Evolutionary conservation across 2,113 vertebrate genomes (phyloP).

Genomic region (Clupea harengus): DNA sequence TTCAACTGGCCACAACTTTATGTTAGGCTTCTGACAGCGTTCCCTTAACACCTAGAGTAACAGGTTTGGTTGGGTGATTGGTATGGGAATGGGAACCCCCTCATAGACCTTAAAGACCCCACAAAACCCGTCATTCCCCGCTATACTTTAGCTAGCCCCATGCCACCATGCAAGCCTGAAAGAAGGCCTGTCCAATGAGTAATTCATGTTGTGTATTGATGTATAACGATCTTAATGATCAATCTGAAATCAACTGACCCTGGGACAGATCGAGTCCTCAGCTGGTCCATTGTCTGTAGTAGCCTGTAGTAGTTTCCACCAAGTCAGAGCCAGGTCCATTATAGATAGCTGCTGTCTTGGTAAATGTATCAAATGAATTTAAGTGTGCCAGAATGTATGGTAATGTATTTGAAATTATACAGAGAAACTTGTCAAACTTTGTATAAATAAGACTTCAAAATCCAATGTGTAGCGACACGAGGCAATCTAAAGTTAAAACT

Average conservation of each 20-base stretch:
- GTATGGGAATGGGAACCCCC: background rate
- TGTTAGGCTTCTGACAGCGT: background rate
- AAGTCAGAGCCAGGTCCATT: background rate
- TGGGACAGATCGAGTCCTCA: background rate
- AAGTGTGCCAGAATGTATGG: slow-evolving; percentile 51
- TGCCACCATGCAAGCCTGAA: background rate
- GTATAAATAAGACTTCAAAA: slow-evolving; percentile 1
- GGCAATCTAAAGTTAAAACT: slow-evolving; percentile 5
- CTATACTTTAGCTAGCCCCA: background rate
- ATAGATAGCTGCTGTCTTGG: background rate
- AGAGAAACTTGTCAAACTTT: slow-evolving; percentile 37
- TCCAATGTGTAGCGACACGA: background rate
- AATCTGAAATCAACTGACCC: background rate
- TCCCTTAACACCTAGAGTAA: background rate
- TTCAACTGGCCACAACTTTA: background rate
- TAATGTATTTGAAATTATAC: slow-evolving; percentile 58
- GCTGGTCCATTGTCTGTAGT: background rate
- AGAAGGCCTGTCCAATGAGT: background rate
- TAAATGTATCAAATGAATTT: background rate
- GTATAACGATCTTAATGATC: too few relatives aligned
- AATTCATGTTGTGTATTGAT: background rate
- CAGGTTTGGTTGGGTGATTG: background rate
- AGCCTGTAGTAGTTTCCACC: background rate
- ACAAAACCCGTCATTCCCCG: background rate
- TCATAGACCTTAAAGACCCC: background rate